Evolutionary conservation across 1,140 invertebrate species (phyloP).

Genomic region (Leptinotarsa lineolata): DNA sequence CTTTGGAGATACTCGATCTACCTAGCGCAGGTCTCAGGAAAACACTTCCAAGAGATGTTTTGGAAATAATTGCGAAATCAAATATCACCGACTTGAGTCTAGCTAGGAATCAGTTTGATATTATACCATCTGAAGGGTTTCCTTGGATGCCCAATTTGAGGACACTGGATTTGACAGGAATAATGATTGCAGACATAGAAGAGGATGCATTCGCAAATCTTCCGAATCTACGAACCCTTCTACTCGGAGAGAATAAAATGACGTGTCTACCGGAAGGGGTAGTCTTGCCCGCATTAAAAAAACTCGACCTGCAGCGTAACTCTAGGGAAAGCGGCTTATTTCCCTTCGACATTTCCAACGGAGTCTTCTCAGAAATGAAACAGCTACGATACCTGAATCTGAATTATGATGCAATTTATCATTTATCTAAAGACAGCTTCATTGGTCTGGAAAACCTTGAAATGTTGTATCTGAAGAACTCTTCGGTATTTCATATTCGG

Average conservation of each 20-base stretch:
- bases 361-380: conserved; percentile 47
- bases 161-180: conserved; percentile 58
- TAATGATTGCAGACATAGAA: conserved; percentile 51
- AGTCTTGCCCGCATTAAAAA: conserved; percentile 55
- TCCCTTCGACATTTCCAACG: conserved; percentile 57
- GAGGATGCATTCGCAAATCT: conserved; percentile 53
- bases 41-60: conserved; percentile 54
- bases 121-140: conserved; percentile 57
- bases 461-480: conserved; percentile 59
- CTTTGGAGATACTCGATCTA: conserved; percentile 57
- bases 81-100: conserved; percentile 59
- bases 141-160: conserved; percentile 60
- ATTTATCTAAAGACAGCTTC: conserved; percentile 58
- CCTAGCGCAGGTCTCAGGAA: conserved; percentile 60
- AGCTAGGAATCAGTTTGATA: conserved; percentile 61
- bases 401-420: conserved; percentile 59
- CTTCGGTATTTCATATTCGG: conserved; percentile 58
- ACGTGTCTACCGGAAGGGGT: conserved; percentile 57
- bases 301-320: conserved; percentile 60
- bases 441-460: conserved; percentile 56
- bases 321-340: conserved; percentile 47
- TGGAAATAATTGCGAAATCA: conserved; percentile 58
- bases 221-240: conserved; percentile 58
- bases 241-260: conserved; percentile 59
- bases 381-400: conserved; percentile 48